A percentile compares a stretch with the other conserved stretches of the same genome.
phyloP scores from a whole-genome alignment of 2,113 vertebrate genomes.

The Xiphophorus couchianus region DNA sequence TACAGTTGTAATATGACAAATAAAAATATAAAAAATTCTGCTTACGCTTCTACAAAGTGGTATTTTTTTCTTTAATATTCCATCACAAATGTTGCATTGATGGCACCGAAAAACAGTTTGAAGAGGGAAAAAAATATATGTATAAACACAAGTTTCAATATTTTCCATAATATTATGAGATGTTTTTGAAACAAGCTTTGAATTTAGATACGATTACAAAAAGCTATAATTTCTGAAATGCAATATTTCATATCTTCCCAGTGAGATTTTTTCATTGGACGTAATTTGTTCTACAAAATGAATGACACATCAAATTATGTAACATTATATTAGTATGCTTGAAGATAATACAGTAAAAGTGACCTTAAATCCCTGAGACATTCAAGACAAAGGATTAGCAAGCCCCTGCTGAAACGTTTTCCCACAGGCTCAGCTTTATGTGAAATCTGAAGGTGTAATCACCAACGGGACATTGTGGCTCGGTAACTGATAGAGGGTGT shows the following conservation, averaged over 20 bases:
- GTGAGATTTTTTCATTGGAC: background rate
- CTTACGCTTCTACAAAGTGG: no score
- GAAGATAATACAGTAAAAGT: background rate
- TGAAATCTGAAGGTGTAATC: constrained; percentile 18
- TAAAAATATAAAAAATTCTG: no score
- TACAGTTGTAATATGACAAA: no score
- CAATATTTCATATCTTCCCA: background rate
- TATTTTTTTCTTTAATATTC: no score
- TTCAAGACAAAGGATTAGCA: background rate
- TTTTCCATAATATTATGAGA: no score
- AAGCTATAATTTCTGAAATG: background rate
- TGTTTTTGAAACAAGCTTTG: no score
- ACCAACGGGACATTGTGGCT: background rate
- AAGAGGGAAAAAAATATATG: no score
- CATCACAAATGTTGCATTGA: no score
- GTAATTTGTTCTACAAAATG: background rate
- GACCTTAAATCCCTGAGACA: background rate
- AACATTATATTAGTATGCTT: background rate
- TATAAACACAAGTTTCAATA: no score
- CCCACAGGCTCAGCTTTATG: background rate
- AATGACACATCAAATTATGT: background rate
- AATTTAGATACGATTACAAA: no score
- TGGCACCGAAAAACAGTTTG: no score
- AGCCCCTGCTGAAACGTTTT: background rate
- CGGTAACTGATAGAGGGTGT: constrained; percentile 5